Conservation (phyloP, 2,113 vertebrate genomes). For the Lynx canadensis region DNA sequence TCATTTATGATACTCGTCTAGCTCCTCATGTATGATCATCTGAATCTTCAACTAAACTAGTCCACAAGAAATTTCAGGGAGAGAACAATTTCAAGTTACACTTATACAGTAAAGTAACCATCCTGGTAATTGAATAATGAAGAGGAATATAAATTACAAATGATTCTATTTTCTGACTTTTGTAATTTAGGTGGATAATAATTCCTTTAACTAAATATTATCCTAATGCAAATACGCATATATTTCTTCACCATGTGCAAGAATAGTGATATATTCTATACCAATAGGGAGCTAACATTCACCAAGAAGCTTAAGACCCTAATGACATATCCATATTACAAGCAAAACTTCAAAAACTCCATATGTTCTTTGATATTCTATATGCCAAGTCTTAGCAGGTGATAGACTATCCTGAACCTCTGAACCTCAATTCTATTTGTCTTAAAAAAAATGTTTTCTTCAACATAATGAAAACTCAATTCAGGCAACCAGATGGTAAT, state of each 20-base stretch:
- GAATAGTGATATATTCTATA: neutral
- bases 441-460: neutral
- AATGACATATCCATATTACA: neutral
- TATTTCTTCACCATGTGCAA: neutral
- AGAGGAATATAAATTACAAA: neutral
- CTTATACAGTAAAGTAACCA: neutral
- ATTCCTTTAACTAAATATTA: neutral
- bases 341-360: neutral
- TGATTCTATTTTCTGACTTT: neutral
- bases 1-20: neutral
- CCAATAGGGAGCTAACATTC: neutral
- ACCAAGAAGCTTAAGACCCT: neutral
- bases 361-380: neutral
- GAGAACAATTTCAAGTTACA: neutral
- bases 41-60: neutral
- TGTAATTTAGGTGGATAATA: neutral
- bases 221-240: neutral
- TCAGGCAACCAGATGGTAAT: neutral
- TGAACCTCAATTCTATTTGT: neutral
- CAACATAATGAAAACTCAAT: neutral
- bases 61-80: neutral
- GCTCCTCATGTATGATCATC: neutral
- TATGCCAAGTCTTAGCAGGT: neutral
- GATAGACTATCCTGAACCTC: neutral
- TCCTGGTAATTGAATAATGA: neutral